Evolutionary conservation across 2,113 vertebrate species (phyloP).

Genomic region (Leuciscus idus): DNA sequence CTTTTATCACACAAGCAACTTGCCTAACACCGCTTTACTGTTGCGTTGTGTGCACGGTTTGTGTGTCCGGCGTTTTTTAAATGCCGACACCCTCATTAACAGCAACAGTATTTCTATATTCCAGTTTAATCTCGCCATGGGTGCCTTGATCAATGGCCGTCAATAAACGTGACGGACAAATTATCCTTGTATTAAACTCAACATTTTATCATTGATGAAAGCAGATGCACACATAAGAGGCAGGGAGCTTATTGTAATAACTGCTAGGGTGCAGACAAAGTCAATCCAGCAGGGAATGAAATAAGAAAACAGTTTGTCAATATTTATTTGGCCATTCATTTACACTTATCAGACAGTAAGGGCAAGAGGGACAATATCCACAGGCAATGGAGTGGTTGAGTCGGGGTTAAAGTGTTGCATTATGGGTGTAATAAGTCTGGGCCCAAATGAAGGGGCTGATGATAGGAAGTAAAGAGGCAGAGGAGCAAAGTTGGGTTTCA

Average conservation of each 20-base stretch:
- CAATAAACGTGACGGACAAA: constrained; percentile 66
- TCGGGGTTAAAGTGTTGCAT: constrained; percentile 50
- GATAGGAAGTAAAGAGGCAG: constrained; percentile 70
- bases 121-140: constrained; percentile 49
- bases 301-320: constrained; percentile 26
- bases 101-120: background rate
- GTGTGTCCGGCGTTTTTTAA: constrained; percentile 42
- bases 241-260: constrained; percentile 28
- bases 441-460: constrained; percentile 63
- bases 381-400: constrained; percentile 46
- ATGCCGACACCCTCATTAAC: constrained; percentile 27
- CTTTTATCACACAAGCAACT: constrained; percentile 68
- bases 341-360: constrained; percentile 37
- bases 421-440: constrained; percentile 60
- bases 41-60: constrained; percentile 49
- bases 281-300: constrained; percentile 28
- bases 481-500: constrained; percentile 57
- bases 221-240: constrained; percentile 29
- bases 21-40: constrained; percentile 56
- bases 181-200: constrained; percentile 69
- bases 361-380: constrained; percentile 30
- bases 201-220: constrained; percentile 67
- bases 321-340: constrained; percentile 50
- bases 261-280: constrained; percentile 40
- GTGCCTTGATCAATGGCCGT: constrained; percentile 50